Percentiles rank a stretch among this genome's conserved stretches.
phyloP scores from a whole-genome alignment of 2,113 vertebrate species.

The Sterrhoptilus dennistouni region DNA sequence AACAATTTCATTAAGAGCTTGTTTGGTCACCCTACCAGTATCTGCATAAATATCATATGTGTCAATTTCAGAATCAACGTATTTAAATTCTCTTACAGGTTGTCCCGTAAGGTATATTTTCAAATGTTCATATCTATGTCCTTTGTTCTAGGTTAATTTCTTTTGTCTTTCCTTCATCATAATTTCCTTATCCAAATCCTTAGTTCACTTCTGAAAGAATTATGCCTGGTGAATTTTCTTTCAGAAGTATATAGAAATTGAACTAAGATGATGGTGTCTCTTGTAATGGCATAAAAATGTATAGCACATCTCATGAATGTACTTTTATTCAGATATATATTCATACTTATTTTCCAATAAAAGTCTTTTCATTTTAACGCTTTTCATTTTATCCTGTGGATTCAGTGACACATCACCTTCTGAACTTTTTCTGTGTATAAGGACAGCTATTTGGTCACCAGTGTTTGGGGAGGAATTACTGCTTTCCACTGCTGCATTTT shows the following conservation, averaged over 20 bases:
- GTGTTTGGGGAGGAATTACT: rapidly evolving
- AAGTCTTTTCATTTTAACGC: rapidly evolving
- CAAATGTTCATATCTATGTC: neutral
- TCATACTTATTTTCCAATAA: neutral
- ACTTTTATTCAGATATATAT: neutral
- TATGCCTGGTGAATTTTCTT: neutral
- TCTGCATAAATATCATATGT: neutral
- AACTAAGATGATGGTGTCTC: neutral
- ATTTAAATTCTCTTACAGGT: neutral
- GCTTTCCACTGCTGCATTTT: neutral
- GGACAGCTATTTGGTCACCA: neutral
- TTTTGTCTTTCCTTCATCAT: neutral
- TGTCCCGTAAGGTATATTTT: neutral
- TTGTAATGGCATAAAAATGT: neutral
- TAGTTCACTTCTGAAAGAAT: neutral
- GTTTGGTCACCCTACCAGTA: neutral
- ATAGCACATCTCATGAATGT: neutral
- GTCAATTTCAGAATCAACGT: neutral
- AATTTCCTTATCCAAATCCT: neutral
- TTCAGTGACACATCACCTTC: neutral
- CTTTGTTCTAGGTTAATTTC: neutral
- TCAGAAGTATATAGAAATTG: neutral
- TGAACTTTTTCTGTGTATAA: neutral
- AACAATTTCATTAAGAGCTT: neutral
- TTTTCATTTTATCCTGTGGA: neutral